phyloP scores from a whole-genome alignment of 2,888 invertebrate species.

The Sycophila texana region DNA sequence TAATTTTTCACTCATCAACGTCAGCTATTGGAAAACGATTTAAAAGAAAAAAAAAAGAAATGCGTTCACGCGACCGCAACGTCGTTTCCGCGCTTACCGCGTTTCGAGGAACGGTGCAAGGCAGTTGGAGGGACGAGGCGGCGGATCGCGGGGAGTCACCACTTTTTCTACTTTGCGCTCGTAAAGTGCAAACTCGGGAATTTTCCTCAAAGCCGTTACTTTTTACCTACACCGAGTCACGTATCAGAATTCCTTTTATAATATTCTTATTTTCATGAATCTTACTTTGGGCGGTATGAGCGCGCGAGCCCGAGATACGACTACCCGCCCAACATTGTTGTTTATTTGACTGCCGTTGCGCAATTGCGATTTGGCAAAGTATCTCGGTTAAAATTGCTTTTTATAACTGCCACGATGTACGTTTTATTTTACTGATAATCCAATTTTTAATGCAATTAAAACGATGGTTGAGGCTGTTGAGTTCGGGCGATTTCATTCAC shows the following conservation, averaged over 20 bases:
- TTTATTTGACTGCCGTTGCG: slow-evolving; percentile 37
- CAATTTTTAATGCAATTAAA: too few relatives aligned
- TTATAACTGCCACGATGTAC: too few relatives aligned
- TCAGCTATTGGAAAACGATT: too few relatives aligned
- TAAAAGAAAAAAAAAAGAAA: too few relatives aligned
- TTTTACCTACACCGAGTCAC: slow-evolving; percentile 31
- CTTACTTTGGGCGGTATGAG: slow-evolving; percentile 46
- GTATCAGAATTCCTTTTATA: slow-evolving; percentile 51
- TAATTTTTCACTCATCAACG: too few relatives aligned
- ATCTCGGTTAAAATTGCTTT: too few relatives aligned
- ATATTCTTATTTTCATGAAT: slow-evolving; percentile 56
- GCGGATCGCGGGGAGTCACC: not conserved
- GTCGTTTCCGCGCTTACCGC: not conserved
- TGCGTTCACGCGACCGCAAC: not conserved
- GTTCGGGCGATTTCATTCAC: too few relatives aligned
- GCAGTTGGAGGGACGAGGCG: not conserved
- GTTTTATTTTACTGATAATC: too few relatives aligned
- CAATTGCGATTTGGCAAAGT: too few relatives aligned
- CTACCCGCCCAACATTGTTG: slow-evolving; percentile 18
- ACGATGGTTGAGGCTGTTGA: too few relatives aligned
- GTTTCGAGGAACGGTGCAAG: not conserved
- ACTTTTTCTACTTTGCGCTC: slow-evolving; percentile 52
- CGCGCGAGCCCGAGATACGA: not conserved
- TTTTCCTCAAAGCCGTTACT: slow-evolving; percentile 41
- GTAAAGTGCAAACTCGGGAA: slow-evolving; percentile 41